Evolutionary conservation across 2,888 invertebrate genomes (phyloP).

Genomic region (Pollenia amentaria): DNA sequence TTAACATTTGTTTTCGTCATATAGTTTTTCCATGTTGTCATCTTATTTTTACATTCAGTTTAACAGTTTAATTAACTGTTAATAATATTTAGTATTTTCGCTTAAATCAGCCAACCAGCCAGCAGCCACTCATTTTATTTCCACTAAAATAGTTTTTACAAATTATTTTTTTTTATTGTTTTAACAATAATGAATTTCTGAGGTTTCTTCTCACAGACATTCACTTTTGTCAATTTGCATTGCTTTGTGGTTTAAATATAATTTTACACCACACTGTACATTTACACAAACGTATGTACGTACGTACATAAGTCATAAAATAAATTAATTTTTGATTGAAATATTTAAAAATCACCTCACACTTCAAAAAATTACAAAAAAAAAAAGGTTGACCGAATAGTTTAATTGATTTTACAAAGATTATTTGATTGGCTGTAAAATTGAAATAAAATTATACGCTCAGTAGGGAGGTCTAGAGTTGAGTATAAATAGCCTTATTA

Average conservation of each 20-base stretch:
- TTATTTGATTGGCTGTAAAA: neutral
- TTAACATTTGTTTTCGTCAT: constrained; percentile 34
- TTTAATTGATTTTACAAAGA: neutral
- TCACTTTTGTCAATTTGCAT: constrained; percentile 59
- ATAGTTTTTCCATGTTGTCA: constrained; percentile 49
- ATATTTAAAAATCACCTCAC: constrained; percentile 44
- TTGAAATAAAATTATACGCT: neutral
- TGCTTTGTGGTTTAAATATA: constrained; percentile 61
- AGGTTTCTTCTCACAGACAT: constrained; percentile 63
- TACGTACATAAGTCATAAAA: constrained; percentile 29
- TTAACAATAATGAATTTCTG: constrained; percentile 49
- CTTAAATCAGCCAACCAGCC: constrained; percentile 21
- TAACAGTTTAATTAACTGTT: constrained; percentile 72
- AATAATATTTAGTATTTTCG: constrained; percentile 61
- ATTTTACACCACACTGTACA: constrained; percentile 39
- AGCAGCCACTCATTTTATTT: constrained; percentile 55
- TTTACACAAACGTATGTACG: neutral
- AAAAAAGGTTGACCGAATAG: neutral
- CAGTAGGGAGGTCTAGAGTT: neutral
- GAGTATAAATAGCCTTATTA: too few relatives aligned
- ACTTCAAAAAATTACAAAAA: constrained; percentile 15
- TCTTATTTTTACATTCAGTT: constrained; percentile 69
- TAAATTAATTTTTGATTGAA: constrained; percentile 39
- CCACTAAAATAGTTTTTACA: constrained; percentile 59
- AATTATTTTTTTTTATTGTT: constrained; percentile 42